These are phyloP conservation scores for Sthenelais limicola DNA, from an alignment of 2,888 invertebrate genomes.

Conservation along the genomic window DNA sequence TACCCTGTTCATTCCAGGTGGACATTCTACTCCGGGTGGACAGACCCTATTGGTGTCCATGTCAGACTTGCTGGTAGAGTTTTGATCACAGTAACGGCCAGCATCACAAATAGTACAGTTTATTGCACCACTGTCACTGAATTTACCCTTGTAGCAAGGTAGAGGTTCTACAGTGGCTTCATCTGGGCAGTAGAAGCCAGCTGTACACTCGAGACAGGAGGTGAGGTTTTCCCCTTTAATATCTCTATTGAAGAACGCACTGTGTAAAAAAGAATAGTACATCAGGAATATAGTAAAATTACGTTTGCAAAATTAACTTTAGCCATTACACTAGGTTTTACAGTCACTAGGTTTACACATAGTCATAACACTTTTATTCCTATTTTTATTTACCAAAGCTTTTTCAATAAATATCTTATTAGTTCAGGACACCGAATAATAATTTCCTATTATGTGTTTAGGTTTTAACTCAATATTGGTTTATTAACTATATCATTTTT, in stretches of 20 bases:
- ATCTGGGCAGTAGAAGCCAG: slow-evolving; percentile 68
- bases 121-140: slow-evolving; percentile 61
- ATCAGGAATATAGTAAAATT: neutral
- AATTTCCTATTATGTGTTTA: too few relatives aligned
- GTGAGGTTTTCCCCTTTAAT: slow-evolving; percentile 58
- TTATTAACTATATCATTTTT: too few relatives aligned
- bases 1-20: slow-evolving; percentile 60
- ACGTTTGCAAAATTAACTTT: neutral
- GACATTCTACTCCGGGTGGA: slow-evolving; percentile 67
- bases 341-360: too few relatives aligned
- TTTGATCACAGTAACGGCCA: slow-evolving; percentile 65
- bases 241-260: slow-evolving; percentile 60
- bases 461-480: too few relatives aligned
- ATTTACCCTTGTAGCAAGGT: slow-evolving; percentile 67
- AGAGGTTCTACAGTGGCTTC: slow-evolving; percentile 58
- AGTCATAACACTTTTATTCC: too few relatives aligned
- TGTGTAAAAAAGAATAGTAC: slow-evolving; percentile 47
- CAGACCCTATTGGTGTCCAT: slow-evolving; percentile 50
- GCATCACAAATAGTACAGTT: slow-evolving; percentile 62
- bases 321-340: neutral
- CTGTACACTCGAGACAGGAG: slow-evolving; percentile 61
- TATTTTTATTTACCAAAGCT: too few relatives aligned
- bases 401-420: too few relatives aligned
- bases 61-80: slow-evolving; percentile 63
- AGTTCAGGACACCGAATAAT: too few relatives aligned